A percentile compares a stretch with the other conserved stretches of the same genome.
phyloP scores from a whole-genome alignment of 2,888 invertebrate species.

The Tenthredo amoena region DNA sequence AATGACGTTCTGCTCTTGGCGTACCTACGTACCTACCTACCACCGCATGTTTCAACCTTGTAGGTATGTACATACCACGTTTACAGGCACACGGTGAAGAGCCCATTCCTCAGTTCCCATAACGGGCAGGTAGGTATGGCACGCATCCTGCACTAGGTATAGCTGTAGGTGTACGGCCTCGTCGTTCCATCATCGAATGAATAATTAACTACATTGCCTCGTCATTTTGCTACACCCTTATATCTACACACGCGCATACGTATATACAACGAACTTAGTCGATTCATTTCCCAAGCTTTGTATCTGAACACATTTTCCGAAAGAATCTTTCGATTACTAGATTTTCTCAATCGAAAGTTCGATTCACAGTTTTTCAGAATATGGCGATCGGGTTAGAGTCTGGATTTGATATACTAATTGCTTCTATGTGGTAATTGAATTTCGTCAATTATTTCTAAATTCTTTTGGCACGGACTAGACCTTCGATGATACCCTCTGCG shows the following conservation, averaged over 20 bases:
- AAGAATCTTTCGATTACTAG: no score
- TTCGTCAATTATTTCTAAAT: not conserved
- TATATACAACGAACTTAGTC: not conserved
- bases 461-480: not conserved
- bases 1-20: slow-evolving; percentile 69
- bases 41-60: slow-evolving; percentile 25
- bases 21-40: slow-evolving; percentile 19
- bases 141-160: slow-evolving; percentile 13
- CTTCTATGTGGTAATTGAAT: no score
- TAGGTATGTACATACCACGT: not conserved
- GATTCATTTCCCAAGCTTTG: no score
- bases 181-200: slow-evolving; percentile 47
- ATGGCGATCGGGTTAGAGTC: no score
- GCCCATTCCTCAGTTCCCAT: slow-evolving; percentile 43
- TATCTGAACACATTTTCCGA: no score
- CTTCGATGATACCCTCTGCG: not conserved
- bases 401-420: no score
- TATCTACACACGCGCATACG: not conserved
- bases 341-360: no score
- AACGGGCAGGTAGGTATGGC: slow-evolving; percentile 22
- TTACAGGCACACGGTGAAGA: slow-evolving; percentile 23
- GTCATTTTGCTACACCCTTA: not conserved
- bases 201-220: slow-evolving; percentile 41
- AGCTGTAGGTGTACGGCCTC: not conserved
- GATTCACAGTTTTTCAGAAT: no score